Conservation (phyloP, 2,888 invertebrate species). For the Vanessa cardui region DNA sequence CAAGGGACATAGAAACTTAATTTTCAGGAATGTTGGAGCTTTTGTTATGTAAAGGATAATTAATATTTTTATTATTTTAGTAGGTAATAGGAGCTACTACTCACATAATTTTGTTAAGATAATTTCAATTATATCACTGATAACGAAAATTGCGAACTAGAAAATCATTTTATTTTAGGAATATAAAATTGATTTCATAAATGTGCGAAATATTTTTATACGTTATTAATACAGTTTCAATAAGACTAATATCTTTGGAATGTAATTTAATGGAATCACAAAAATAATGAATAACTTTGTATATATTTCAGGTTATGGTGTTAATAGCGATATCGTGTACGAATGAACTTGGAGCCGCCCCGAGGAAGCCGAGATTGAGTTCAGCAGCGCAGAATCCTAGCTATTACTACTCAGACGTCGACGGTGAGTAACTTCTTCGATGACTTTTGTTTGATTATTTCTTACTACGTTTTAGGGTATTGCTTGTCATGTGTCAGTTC, state of each 20-base stretch:
- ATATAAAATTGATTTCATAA: neutral
- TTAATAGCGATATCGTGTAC: slow-evolving; percentile 39
- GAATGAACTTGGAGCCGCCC: slow-evolving; percentile 47
- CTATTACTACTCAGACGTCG: slow-evolving; percentile 62
- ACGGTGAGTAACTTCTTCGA: slow-evolving; percentile 53
- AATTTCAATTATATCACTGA: neutral
- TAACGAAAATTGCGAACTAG: neutral
- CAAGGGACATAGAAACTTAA: too few relatives aligned
- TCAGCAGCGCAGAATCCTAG: slow-evolving; percentile 57
- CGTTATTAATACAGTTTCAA: neutral
- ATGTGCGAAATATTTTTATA: neutral
- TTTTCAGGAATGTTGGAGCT: too few relatives aligned
- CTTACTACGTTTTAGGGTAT: too few relatives aligned
- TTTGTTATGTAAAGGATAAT: too few relatives aligned
- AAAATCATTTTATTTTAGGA: neutral
- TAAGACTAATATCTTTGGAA: neutral
- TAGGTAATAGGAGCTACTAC: too few relatives aligned
- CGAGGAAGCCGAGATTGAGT: slow-evolving; percentile 61
- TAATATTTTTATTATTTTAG: too few relatives aligned
- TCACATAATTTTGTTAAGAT: too few relatives aligned
- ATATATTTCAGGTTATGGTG: slow-evolving; percentile 50
- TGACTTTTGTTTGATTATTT: too few relatives aligned
- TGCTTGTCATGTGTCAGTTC: too few relatives aligned
- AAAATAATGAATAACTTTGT: neutral
- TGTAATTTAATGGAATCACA: too few relatives aligned